phyloP scores from a whole-genome alignment of 2,888 invertebrate species.

The Nasonovia ribisnigri region DNA sequence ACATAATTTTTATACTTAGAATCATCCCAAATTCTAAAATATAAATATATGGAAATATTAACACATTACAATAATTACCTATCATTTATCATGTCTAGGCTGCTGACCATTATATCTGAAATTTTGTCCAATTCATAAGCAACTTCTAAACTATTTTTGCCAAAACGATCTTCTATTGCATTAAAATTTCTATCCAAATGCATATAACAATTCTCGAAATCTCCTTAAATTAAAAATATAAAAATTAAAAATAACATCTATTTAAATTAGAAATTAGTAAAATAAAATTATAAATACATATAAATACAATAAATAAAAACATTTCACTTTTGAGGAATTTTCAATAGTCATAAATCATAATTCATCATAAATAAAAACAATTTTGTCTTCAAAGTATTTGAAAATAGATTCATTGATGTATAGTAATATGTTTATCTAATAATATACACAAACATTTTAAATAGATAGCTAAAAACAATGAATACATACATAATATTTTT shows the following conservation, averaged over 20 bases:
- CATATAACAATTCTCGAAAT: constrained; percentile 70
- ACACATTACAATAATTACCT: constrained; percentile 11
- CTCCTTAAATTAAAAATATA: constrained; percentile 69
- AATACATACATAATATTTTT: neutral
- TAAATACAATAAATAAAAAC: neutral
- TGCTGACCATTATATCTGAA: constrained; percentile 72
- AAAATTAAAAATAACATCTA: neutral
- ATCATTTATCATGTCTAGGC: constrained; percentile 29
- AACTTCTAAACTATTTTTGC: constrained; percentile 77
- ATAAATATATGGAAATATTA: neutral
- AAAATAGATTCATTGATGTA: neutral
- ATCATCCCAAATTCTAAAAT: neutral
- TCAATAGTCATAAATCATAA: too few species aligned
- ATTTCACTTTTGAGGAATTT: neutral
- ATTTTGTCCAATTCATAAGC: constrained; percentile 78
- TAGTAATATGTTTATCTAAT: neutral
- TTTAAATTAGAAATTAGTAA: neutral
- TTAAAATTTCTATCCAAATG: constrained; percentile 74
- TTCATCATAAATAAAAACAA: neutral
- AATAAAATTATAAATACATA: neutral
- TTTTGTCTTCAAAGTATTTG: neutral
- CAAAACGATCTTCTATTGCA: constrained; percentile 76
- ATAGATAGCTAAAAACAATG: too few species aligned
- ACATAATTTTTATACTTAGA: neutral
- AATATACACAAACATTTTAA: neutral